Evolutionary conservation across 2,888 invertebrate genomes (phyloP), one percentile per base, ranked within the genome.

Genomic region (Dioctria rufipes): DNA sequence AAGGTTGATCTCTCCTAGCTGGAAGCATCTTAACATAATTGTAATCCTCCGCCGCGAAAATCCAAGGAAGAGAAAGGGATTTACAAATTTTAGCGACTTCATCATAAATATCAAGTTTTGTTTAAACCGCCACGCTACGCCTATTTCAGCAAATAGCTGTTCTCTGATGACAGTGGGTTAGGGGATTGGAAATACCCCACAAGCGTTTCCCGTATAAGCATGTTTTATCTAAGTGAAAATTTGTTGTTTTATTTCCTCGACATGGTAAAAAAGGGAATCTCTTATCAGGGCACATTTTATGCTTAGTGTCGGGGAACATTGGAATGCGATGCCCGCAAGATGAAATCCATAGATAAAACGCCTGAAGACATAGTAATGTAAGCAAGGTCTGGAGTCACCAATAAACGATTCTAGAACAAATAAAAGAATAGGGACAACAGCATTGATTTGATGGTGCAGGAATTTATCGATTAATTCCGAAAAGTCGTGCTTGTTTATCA

Each of bases 271-370:
- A 42, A 43, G 46, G 3, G 63, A 42, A 63, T 77, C 63, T 49
- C 37, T 77, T 77, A 77, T 77, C 77, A 77, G 77, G 6, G 63
- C 13, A 77, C 77, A 63, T 77, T 77, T 77, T 77, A 77, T 77
- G 58, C 63, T 46, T 58, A 58, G 46, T 40, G 13, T 77, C 61
- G 13, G n/a, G 54, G n/a, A 49, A 39, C 13, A 11, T n/a, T n/a
- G 77, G 77, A 77, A 77, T 77, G 77, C 63, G 77, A 61, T 77
- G 77, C 63, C 63, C 77, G 77, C 63, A 77, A 66, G 77, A 77
- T 77, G 77, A 49, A 77, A 77, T 63, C 49, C 43, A 43, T 37
- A 42, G 77, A 77, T 77, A 77, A 25, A 25, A 37, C 39, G 61
- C 63, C 37, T 37, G 37, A 39, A 63, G 49, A 39, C 63, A 25